Evolutionary conservation across 2,888 invertebrate genomes (phyloP).

Genomic region (Zootermopsis nevadensis): DNA sequence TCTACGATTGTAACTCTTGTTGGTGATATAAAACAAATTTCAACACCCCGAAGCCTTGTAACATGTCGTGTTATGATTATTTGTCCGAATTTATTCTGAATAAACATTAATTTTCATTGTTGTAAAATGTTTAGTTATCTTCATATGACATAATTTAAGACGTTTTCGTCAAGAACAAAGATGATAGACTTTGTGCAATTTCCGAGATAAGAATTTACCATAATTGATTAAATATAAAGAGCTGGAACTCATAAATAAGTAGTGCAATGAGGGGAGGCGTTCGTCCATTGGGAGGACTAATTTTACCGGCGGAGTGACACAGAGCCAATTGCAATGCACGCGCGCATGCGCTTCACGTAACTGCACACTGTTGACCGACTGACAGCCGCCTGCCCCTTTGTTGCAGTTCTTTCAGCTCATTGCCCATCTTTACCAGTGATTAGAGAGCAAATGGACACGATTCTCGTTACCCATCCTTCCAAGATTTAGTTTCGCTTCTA

Average conservation of each 20-base stretch:
- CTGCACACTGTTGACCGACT: conserved; percentile 18
- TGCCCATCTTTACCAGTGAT: conserved; percentile 13
- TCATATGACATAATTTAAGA: too few relatives aligned
- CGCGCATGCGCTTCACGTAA: conserved; percentile 10
- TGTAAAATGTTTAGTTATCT: too few relatives aligned
- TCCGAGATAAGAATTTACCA: too few relatives aligned
- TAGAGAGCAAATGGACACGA: not conserved
- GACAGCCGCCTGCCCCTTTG: conserved; percentile 20
- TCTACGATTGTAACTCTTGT: too few relatives aligned
- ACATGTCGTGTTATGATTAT: too few relatives aligned
- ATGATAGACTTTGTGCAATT: too few relatives aligned
- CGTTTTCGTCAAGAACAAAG: too few relatives aligned
- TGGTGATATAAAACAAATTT: too few relatives aligned
- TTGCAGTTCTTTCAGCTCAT: conserved; percentile 19
- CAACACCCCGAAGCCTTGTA: too few relatives aligned
- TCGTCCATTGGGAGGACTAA: not conserved
- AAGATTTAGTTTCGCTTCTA: conserved; percentile 13
- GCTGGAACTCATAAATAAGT: not conserved
- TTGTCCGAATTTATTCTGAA: too few relatives aligned
- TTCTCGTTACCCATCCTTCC: not conserved
- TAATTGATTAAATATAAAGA: too few relatives aligned
- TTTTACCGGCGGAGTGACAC: not conserved
- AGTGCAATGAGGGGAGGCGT: not conserved
- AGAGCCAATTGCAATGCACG: conserved; percentile 9
- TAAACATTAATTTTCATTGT: too few relatives aligned